Evolutionary conservation across 2,113 vertebrate species (phyloP).

Genomic region (Brachyhypopomus occidentalis): DNA sequence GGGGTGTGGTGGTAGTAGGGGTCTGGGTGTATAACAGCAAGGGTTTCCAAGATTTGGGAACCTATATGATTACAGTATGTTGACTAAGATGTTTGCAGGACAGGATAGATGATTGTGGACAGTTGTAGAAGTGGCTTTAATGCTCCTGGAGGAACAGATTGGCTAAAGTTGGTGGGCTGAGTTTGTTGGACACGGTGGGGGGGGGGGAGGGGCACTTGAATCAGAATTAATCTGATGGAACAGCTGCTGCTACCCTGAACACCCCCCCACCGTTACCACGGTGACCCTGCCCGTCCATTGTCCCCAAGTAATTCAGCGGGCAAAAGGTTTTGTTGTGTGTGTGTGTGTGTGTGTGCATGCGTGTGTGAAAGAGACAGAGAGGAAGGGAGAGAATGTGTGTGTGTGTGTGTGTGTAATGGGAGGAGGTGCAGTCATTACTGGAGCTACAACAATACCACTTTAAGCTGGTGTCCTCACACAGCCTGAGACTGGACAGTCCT

Average conservation of each 20-base stretch:
- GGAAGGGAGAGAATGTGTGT: constrained; percentile 48
- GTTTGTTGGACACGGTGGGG: constrained; percentile 65
- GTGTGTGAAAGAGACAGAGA: constrained; percentile 47
- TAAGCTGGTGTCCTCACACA: constrained; percentile 41
- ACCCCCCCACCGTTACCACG: constrained; percentile 79
- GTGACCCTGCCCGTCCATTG: constrained; percentile 77
- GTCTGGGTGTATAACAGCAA: background rate
- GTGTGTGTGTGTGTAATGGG: constrained; percentile 64
- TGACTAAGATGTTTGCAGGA: too few species aligned
- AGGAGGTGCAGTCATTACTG: constrained; percentile 53
- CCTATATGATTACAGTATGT: too few species aligned
- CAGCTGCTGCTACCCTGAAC: constrained; percentile 79
- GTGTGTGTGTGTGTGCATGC: constrained; percentile 69
- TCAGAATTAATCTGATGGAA: constrained; percentile 86
- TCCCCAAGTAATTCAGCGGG: constrained; percentile 80
- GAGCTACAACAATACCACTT: constrained; percentile 59
- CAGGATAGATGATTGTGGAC: background rate
- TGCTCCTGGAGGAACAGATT: background rate
- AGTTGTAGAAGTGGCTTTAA: background rate
- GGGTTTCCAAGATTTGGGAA: background rate
- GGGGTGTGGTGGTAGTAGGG: constrained; percentile 68
- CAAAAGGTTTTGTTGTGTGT: constrained; percentile 79
- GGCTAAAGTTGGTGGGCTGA: constrained; percentile 25
- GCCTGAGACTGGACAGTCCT: background rate
- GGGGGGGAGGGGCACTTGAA: constrained; percentile 77